Percentiles rank a stretch among this genome's conserved stretches.
Evolutionary conservation across 2,888 invertebrate species (phyloP).

Genomic region (Philaethria dido): DNA sequence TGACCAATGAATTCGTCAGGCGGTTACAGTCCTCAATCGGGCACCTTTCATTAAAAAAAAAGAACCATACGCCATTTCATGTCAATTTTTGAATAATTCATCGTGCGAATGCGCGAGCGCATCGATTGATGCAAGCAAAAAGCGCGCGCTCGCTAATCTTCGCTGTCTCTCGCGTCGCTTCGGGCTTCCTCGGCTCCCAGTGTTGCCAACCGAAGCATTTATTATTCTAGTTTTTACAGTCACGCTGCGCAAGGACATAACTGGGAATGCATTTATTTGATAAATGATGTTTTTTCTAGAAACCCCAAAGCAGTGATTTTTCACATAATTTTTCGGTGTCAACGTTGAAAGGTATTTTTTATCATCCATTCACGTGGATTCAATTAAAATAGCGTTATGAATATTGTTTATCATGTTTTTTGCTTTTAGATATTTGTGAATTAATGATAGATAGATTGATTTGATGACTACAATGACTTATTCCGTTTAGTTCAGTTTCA

Average conservation of each 20-base stretch:
- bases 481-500: conserved; percentile 13
- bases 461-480: conserved; percentile 48
- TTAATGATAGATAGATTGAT: conserved; percentile 50
- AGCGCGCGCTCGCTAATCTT: conserved; percentile 81
- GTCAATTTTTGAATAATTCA: conserved; percentile 85
- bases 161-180: conserved; percentile 72
- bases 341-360: conserved; percentile 63
- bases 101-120: conserved; percentile 83
- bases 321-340: conserved; percentile 70
- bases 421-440: conserved; percentile 58
- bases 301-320: conserved; percentile 52
- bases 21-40: conserved; percentile 84
- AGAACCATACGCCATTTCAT: conserved; percentile 84
- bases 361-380: conserved; percentile 63
- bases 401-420: conserved; percentile 34
- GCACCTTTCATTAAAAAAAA: conserved; percentile 83
- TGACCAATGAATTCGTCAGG: conserved; percentile 83
- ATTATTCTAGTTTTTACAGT: conserved; percentile 82
- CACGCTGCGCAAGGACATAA: conserved; percentile 81
- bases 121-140: conserved; percentile 84
- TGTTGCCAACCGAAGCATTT: conserved; percentile 76
- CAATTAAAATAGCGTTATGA: conserved; percentile 55
- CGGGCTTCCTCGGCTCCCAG: conserved; percentile 71
- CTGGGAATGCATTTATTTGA: conserved; percentile 80
- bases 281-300: conserved; percentile 74